Base-by-base conservation (phyloP, 2,113 vertebrate genomes). In the Rallus limicola region DNA sequence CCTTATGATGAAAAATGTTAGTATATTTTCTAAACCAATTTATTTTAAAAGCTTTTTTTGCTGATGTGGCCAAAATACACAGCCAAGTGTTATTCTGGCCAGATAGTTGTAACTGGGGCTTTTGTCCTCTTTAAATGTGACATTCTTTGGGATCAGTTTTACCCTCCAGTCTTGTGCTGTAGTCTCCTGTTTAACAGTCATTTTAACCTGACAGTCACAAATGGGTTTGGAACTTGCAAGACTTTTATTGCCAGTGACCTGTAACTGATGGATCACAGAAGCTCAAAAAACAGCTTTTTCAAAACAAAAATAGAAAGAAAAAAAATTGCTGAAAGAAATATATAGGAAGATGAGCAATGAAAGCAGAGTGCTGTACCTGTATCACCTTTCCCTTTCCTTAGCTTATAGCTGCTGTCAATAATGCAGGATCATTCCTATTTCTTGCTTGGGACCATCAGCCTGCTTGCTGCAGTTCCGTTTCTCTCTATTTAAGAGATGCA, bases 161-260 rank as follows among this genome's bases (percentile, higher is more conserved):
- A 56, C 24, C 36, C 38, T 65, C 16, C 34, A 87, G 72, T 8
- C 7, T 76, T 71, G 23, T 60, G 26, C 75, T 82, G 24, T 76
- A 58, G 36, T 40, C 36, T 69, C 33, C 60, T 59, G 20, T 70
- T 71, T 72, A 56, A 77, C 34, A 92, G 40, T 24, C 28, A 29
- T 81, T 93, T 95, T 94, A 86, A 90, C 68, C 40, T 72, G 31
- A 77, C 26, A 87, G 62, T 53, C 48, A 68, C 38, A 86, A 86
- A 62, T 46, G 44, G 7, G 9, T 86, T 92, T 80, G 71, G 31
- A 93, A 83, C 5, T 16, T 90, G 48, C 48, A 79, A 89, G 33
- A 16, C 29, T 68, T 38, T 72, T 86, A 5, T 68, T 58, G 90
- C 74, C 55, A 87, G 75, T 82, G 85, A 85, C 67, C 62, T 82